These are phyloP conservation scores for Neoaliturus tenellus DNA, from an alignment of 2,888 invertebrate genomes.

Conservation along the genomic window DNA sequence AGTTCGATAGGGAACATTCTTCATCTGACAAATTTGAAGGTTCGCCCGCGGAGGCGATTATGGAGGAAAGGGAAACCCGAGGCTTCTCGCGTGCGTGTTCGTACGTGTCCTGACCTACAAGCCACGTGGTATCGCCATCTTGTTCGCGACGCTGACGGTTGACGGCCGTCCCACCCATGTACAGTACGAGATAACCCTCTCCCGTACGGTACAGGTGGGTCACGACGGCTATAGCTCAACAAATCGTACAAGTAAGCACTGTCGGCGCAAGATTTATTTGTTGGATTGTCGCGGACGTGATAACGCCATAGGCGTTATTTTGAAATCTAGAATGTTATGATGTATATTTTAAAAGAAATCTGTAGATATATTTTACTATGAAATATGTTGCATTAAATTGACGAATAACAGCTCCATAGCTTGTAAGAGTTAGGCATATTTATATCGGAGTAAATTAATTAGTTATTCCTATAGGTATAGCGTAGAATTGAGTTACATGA, in stretches of 20 bases:
- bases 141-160: background rate
- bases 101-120: constrained; percentile 4
- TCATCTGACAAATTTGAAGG: constrained; percentile 16
- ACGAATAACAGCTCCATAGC: too few relatives aligned
- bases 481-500: too few relatives aligned
- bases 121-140: constrained; percentile 5
- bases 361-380: too few relatives aligned
- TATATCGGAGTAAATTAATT: too few relatives aligned
- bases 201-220: constrained; percentile 6
- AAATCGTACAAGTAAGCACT: background rate
- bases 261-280: background rate
- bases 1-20: constrained; percentile 26
- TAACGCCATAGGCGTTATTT: too few relatives aligned
- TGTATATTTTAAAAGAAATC: too few relatives aligned
- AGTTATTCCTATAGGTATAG: too few relatives aligned
- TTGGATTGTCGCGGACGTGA: background rate
- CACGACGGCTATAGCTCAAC: background rate
- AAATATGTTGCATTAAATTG: too few relatives aligned
- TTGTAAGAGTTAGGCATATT: too few relatives aligned
- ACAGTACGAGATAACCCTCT: background rate
- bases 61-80: background rate
- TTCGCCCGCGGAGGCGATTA: constrained; percentile 18
- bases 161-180: background rate
- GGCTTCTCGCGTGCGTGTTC: background rate
- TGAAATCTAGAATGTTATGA: too few relatives aligned